phyloP scores from a whole-genome alignment of 2,888 invertebrate genomes.

The Pachycephus smyrnensis region DNA sequence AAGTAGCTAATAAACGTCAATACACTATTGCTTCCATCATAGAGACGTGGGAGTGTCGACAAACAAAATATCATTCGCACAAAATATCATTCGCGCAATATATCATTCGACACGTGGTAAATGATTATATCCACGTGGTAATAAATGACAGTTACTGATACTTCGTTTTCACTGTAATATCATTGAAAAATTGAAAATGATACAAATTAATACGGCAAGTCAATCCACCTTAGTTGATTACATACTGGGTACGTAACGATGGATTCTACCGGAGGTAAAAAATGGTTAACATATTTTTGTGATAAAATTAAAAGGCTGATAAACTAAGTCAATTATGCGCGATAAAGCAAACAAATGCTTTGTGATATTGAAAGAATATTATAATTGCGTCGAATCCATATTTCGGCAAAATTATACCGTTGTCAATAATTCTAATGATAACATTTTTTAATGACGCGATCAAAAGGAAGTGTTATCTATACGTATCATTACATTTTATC shows the following conservation, averaged over 20 bases:
- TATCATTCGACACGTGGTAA: not conserved
- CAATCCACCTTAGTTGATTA: not conserved
- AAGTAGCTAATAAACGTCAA: not conserved
- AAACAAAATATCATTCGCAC: no score
- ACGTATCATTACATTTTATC: not conserved
- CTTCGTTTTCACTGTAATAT: not conserved
- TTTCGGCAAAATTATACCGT: not conserved
- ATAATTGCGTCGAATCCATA: not conserved
- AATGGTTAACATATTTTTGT: slow-evolving; percentile 1
- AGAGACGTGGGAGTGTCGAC: not conserved
- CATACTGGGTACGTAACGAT: not conserved
- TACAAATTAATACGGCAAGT: not conserved
- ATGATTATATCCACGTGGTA: not conserved
- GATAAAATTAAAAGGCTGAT: slow-evolving; percentile 11
- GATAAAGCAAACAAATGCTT: not conserved
- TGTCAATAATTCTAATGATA: not conserved
- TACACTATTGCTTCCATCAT: no score
- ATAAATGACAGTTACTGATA: not conserved
- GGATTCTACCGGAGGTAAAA: not conserved
- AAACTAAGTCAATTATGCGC: not conserved
- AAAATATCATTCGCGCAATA: no score
- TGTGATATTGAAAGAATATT: not conserved
- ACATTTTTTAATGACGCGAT: not conserved
- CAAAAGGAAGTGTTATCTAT: not conserved
- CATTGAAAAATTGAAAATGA: not conserved